A percentile compares a stretch with the other conserved stretches of the same genome.
Evolutionary conservation across 2,888 invertebrate species (phyloP).

Genomic region (Drosophila hawaiiensis): DNA sequence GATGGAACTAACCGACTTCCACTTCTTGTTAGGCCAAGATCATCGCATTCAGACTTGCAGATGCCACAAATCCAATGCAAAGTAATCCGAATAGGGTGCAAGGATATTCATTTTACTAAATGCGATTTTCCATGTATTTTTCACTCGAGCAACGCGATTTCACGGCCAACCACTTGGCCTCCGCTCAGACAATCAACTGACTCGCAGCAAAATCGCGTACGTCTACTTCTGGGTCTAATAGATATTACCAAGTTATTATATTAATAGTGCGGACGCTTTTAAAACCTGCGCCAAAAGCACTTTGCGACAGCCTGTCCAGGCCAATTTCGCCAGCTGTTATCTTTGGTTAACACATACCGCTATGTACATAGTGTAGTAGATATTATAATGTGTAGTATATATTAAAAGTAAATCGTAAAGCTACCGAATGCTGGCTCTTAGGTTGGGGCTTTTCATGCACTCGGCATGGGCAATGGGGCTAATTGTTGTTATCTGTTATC

Average conservation of each 20-base stretch:
- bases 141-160: conserved; percentile 19
- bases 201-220: conserved; percentile 16
- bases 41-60: conserved; percentile 3
- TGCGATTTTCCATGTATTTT: not conserved
- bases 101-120: conserved; percentile 31
- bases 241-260: conserved; percentile 79
- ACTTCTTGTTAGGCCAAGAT: conserved; percentile 6
- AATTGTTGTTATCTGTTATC: conserved; percentile 68
- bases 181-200: conserved; percentile 49
- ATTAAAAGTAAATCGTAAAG: conserved; percentile 41
- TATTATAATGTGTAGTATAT: not conserved
- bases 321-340: conserved; percentile 63
- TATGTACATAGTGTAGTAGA: not conserved
- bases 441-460: conserved; percentile 53
- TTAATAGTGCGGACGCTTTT: conserved; percentile 74
- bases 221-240: conserved; percentile 60
- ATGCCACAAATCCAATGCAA: conserved; percentile 24
- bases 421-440: conserved; percentile 43
- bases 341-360: conserved; percentile 39
- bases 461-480: conserved; percentile 31
- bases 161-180: conserved; percentile 67
- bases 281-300: conserved; percentile 61
- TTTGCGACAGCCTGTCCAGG: conserved; percentile 65
- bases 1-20: conserved; percentile 29
- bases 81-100: conserved; percentile 26